These are phyloP conservation scores for Pachypanchax playfairii DNA, from an alignment of 2,113 vertebrate species.

Conservation along the genomic window DNA sequence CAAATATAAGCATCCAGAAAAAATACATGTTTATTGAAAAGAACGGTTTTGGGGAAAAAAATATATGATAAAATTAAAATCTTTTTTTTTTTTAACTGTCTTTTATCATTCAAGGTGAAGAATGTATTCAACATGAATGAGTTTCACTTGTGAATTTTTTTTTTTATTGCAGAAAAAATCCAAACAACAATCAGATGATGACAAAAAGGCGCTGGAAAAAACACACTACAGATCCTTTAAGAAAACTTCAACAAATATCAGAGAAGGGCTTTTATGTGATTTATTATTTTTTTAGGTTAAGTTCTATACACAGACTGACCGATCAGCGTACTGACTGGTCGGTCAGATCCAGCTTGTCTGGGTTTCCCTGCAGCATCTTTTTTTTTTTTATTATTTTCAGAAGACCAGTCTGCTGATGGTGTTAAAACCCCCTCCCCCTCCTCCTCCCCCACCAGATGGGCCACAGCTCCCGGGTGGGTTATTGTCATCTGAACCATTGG, in stretches of 20 bases:
- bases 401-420: constrained; percentile 94
- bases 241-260: constrained; percentile 8
- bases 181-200: constrained; percentile 11
- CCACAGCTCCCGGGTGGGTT: constrained; percentile 97
- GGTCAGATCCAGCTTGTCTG: constrained; percentile 31
- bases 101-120: constrained; percentile 11
- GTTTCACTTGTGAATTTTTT: background rate
- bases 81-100: background rate
- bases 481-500: constrained; percentile 96
- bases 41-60: background rate
- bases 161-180: constrained; percentile 2
- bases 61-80: too few relatives aligned
- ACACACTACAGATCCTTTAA: constrained; percentile 16
- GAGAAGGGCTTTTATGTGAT: background rate
- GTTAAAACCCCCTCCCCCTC: constrained; percentile 87
- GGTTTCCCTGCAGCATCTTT: constrained; percentile 25
- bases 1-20: background rate
- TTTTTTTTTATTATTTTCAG: constrained; percentile 67
- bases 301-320: constrained; percentile 28
- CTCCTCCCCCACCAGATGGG: constrained; percentile 88
- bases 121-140: constrained; percentile 20
- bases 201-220: constrained; percentile 18
- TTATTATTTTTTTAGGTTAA: constrained; percentile 1
- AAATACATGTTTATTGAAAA: background rate
- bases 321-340: constrained; percentile 3